These are phyloP conservation scores for Drosophila takahashii DNA, from an alignment of 1,140 invertebrate genomes.

Conservation along the genomic window DNA sequence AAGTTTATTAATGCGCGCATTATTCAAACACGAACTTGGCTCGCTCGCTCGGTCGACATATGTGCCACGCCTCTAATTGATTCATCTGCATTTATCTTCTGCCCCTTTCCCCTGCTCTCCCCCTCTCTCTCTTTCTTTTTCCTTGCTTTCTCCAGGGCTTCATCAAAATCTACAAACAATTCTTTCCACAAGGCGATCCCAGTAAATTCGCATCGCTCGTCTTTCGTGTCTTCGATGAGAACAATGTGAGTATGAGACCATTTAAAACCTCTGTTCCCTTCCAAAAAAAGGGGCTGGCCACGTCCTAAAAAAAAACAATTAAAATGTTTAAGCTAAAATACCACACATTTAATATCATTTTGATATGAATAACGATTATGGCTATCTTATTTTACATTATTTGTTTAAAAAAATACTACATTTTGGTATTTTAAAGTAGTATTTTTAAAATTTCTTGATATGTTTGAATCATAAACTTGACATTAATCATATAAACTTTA, in stretches of 20 bases:
- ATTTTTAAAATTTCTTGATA: too few species aligned
- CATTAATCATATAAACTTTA: too few species aligned
- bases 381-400: neutral
- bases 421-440: too few species aligned
- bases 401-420: too few species aligned
- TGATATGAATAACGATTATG: too few species aligned
- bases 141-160: conserved; percentile 90
- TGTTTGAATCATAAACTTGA: too few species aligned
- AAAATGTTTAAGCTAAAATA: neutral
- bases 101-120: neutral
- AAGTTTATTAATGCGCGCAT: conserved; percentile 75
- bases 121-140: conserved; percentile 4
- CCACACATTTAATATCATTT: neutral
- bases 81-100: conserved; percentile 39
- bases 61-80: conserved; percentile 50
- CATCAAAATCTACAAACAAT: conserved; percentile 99
- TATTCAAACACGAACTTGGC: conserved; percentile 43
- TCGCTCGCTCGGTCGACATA: conserved; percentile 12
- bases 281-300: conserved; percentile 7
- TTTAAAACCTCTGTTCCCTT: neutral
- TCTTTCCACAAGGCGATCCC: conserved; percentile 99
- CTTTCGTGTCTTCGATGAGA: conserved; percentile 99
- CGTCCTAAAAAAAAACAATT: neutral
- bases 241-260: conserved; percentile 92
- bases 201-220: conserved; percentile 98